Evolutionary conservation across 37 sponge, comb jelly and placozoan species (phyloP), one percentile per base, ranked within the genome.

Genomic region (Ianthella basta): DNA sequence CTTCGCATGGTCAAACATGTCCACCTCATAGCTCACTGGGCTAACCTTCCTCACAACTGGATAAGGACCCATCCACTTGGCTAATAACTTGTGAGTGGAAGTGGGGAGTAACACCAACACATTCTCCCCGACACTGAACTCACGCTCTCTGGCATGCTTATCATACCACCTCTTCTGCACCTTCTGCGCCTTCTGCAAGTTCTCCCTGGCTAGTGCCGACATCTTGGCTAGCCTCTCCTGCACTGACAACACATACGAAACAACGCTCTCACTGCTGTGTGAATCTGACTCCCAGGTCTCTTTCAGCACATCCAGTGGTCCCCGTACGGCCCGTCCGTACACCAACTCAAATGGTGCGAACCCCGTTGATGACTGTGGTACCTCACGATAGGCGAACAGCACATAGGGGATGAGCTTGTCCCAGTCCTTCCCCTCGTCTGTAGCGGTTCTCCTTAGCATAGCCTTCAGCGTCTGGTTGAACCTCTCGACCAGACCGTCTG

Each of bases 71-170:
- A 65, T 19, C 91, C 91, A 90, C 55, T 86, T 54, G 19, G 81
- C 74, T 54, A 55, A n/a, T 1, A 91, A 55, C 60, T 82, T 82
- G 53, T 81, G n/a, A 4, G 54, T 40, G 18, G 54, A n/a, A 13
- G 24, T 80, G 24, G 92, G 92, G 16, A 88, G 83, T 54, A 91
- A 55, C 29, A 89, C 78, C 32, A 92, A 63, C 16, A 92, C 92
- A 37, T 92, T 60, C 25, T 92, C 89, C 30, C 89, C 92, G 5
- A 39, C 57, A 39, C 72, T 32, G 30, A 91, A 80, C 30, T 55
- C 54, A 38, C 65, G 65, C 16, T 83, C 50, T 65, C 63, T 29
- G 19, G 86, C 37, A 12, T 84, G 55, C 44, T 61, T 23, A 60
- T 91, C 88, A 80, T 90, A 90, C 56, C 56, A 82, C 41, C 8